A percentile compares a stretch with the other conserved stretches of the same genome.
These are phyloP conservation scores for Carassius auratus DNA, from an alignment of 2,113 vertebrate genomes.

Conservation along the genomic window DNA sequence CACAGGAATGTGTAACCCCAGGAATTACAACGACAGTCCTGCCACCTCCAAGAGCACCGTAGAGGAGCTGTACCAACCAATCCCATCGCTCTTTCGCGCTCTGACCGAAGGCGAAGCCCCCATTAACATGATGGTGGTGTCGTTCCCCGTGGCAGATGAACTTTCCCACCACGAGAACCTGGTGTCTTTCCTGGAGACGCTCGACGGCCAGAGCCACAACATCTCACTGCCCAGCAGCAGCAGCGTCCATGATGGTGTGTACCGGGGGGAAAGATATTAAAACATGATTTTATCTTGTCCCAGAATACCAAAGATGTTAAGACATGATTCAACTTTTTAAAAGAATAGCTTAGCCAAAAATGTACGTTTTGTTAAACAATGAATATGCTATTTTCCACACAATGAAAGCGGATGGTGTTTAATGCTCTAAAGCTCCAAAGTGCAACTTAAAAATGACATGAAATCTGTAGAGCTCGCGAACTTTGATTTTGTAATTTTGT, in stretches of 20 bases:
- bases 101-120: constrained; percentile 93
- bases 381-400: background rate
- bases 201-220: constrained; percentile 89
- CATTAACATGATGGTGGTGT: constrained; percentile 95
- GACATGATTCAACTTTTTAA: background rate
- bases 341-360: background rate
- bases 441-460: background rate
- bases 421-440: background rate
- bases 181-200: constrained; percentile 92
- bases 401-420: background rate
- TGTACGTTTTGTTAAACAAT: background rate
- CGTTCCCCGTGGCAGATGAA: constrained; percentile 95
- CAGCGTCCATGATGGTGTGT: constrained; percentile 80
- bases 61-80: constrained; percentile 92
- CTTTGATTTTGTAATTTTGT: background rate
- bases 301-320: background rate
- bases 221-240: constrained; percentile 88
- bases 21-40: constrained; percentile 95
- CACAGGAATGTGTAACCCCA: constrained; percentile 97
- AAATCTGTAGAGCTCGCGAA: background rate
- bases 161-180: constrained; percentile 95
- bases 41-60: constrained; percentile 98
- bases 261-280: background rate
- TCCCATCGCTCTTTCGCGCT: constrained; percentile 94
- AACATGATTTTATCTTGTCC: background rate